Evolutionary conservation across 2,113 vertebrate species (phyloP).

Genomic region (Boulengeromyrus knoepffleri): DNA sequence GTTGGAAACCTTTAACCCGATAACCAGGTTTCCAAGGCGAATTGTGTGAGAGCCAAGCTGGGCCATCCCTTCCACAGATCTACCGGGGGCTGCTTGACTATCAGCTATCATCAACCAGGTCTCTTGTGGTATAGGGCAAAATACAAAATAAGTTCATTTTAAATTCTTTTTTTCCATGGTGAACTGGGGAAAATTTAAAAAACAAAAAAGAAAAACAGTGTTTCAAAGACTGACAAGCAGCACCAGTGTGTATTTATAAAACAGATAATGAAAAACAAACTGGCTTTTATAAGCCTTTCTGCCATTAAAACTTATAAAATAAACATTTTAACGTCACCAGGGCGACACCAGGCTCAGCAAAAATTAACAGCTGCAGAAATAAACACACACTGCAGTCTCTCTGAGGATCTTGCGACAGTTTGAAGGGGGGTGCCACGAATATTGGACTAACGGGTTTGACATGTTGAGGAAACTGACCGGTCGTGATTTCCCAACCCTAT

Average conservation of each 20-base stretch:
- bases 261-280: background rate
- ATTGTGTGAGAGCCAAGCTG: background rate
- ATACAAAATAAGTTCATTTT: background rate
- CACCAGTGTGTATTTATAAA: background rate
- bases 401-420: background rate
- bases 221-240: background rate
- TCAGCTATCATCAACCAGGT: background rate
- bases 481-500: background rate
- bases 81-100: background rate
- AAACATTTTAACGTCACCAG: background rate
- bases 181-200: no score
- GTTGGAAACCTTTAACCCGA: background rate
- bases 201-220: no score
- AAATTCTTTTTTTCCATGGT: background rate
- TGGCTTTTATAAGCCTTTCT: background rate
- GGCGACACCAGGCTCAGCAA: background rate
- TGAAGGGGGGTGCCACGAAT: background rate
- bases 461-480: background rate
- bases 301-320: background rate
- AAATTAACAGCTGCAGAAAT: background rate
- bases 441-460: background rate
- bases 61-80: background rate
- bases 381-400: background rate
- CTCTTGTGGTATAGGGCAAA: background rate
- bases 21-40: background rate